Base-by-base conservation (phyloP, 2,113 vertebrate genomes). In the Vimba vimba region DNA sequence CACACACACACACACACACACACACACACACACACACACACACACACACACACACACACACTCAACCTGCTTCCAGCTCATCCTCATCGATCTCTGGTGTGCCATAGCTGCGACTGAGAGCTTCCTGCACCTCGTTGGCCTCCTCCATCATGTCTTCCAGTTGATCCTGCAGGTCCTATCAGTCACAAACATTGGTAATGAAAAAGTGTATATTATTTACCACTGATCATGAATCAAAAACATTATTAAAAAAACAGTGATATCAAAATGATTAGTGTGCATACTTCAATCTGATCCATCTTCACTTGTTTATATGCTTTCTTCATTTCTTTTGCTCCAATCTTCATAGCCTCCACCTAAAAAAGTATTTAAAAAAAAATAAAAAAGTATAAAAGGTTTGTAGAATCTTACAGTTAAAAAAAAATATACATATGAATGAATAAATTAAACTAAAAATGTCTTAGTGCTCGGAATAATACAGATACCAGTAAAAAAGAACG, bases 61-160 rank as follows among this genome's bases (percentile, higher is more conserved):
- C 27, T 36, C 1, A 78, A 94, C 98, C 98, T 90, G 98, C 97
- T 95, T 99, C 98, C 6, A 99, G 95, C 90, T 99, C 98, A 68
- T 99, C 98, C 90, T 99, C 98, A 79, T 99, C 98, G 68, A 99
- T 95, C 43, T 99, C 98, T 83, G 98, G 98, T 43, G 97, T 99
- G 86, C 97, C 97, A 23, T 99, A 99, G 93, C 95, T 99, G 85
- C 98, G 97, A 90, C 98, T 96, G 91, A 99, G 93, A 0, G 98
- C 95, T 88, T 99, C 98, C 86, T 99, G 98, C 10, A 99, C 97
- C 91, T 99, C 98, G 75, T 90, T 95, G 81, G 98, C 97, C 45
- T 99, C 97, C 89, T 98, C 98, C 98, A 99, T 99, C 97, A 99
- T 98, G 92, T 99, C 98, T 89, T 99, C 97, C 88, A 99, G 93